Base-by-base conservation (phyloP, 2,113 vertebrate genomes). In the Oreocharis arfaki region DNA sequence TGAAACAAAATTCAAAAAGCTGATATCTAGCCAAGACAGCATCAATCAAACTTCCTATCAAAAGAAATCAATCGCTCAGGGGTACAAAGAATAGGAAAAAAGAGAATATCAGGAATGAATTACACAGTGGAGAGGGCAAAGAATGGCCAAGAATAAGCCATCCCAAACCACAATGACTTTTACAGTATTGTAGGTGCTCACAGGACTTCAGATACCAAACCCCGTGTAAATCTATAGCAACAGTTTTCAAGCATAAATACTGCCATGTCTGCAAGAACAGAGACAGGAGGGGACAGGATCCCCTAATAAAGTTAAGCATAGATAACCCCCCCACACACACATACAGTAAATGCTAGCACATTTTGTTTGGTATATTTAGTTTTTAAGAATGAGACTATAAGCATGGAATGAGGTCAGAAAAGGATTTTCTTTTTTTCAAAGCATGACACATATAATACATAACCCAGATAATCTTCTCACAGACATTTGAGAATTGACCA, bases 391-490 rank as follows among this genome's bases (percentile, higher is more conserved):
- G 30, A 88, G 42, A 59, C 33, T 56, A 4, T 12, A 75, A 75
- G 30, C 35, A 68, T 10, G 9, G 44, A 94, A 93, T 32, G 73
- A 87, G 69, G 69, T 71, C 90, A 93, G 84, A 74, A 89, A 87
- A 93, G 39, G 39, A 89, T 91, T 93, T 89, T 95, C 79, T 59
- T 53, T 75, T 49, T 67, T 67, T 42, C 11, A 32, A 80, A 89
- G 7, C 63, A 42, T 57, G 57, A 65, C 70, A 80, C 50, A 49
- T 60, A 23, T 68, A 94, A 85, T 80, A 57, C 75, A 61, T 88
- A 93, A 94, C 79, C 61, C 32, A 65, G 49, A 87, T 73, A 90
- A 90, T 91, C 92, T 96, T 88, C 90, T 85, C 75, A 69, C 37
- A 83, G 63, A 49, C 37, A 53, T 94, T 88, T 83, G 70, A 73